phyloP scores from a whole-genome alignment of 2,113 vertebrate species.

The Ceratotherium simum region DNA sequence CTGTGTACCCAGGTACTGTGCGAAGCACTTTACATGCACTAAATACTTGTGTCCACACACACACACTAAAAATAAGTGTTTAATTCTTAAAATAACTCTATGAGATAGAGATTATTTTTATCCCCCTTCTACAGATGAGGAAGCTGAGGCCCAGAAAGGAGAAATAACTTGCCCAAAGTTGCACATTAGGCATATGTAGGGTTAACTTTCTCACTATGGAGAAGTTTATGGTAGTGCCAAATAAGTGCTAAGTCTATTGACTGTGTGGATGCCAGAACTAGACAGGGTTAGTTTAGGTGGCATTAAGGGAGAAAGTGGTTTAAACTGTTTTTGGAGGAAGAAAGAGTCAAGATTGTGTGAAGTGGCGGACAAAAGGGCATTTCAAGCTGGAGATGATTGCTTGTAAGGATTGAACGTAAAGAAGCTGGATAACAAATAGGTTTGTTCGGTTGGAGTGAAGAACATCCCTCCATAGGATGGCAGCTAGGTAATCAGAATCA shows the following conservation, averaged over 20 bases:
- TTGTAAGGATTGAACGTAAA: neutral
- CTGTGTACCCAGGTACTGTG: neutral
- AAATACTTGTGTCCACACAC: neutral
- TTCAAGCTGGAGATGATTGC: neutral
- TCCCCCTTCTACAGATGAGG: neutral
- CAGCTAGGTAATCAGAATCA: neutral
- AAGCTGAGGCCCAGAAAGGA: neutral
- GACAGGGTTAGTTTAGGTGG: neutral
- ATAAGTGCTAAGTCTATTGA: neutral
- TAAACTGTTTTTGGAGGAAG: neutral
- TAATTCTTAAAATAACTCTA: neutral
- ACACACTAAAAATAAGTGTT: neutral
- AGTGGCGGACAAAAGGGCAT: neutral
- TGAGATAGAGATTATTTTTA: neutral
- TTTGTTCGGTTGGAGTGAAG: neutral
- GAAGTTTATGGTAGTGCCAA: neutral
- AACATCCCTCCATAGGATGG: fast-evolving
- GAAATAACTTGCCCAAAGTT: neutral
- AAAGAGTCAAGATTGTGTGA: neutral
- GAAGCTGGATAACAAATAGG: neutral
- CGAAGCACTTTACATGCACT: neutral
- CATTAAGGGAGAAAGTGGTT: neutral
- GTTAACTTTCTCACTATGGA: neutral
- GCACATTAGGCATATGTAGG: neutral
- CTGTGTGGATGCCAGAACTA: neutral